phyloP scores from a whole-genome alignment of 2,113 vertebrate species.

The Catagonus wagneri region DNA sequence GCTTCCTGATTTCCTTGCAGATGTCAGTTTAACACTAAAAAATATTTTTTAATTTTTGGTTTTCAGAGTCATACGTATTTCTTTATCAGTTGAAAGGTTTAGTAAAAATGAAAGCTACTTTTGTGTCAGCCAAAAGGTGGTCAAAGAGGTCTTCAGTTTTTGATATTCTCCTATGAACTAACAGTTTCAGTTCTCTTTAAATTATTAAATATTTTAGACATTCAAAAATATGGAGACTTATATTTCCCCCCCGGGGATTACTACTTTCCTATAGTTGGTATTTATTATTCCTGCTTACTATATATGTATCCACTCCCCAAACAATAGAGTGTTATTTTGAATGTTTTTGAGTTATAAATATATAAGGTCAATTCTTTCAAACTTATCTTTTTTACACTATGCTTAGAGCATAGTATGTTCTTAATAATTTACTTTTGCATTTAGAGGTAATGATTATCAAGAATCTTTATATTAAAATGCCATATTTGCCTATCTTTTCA shows the following conservation, averaged over 20 bases:
- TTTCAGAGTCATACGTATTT: slow-evolving; percentile 9
- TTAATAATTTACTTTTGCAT: slow-evolving; percentile 41
- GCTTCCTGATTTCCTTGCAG: background rate
- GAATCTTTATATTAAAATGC: slow-evolving; percentile 24
- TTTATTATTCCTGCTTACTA: slow-evolving; percentile 21
- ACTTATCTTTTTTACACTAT: background rate
- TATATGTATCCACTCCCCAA: background rate
- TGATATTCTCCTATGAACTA: background rate
- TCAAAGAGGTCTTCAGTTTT: background rate
- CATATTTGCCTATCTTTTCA: background rate
- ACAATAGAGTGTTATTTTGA: background rate
- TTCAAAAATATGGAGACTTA: background rate
- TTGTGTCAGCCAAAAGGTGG: background rate
- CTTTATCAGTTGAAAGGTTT: background rate
- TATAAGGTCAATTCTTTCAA: background rate
- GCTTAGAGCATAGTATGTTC: background rate
- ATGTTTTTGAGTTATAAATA: slow-evolving; percentile 5
- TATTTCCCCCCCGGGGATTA: background rate
- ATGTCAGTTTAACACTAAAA: slow-evolving; percentile 6
- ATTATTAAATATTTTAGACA: slow-evolving; percentile 35
- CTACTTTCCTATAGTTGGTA: background rate
- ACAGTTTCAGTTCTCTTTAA: slow-evolving; percentile 54
- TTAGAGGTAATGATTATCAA: slow-evolving; percentile 7
- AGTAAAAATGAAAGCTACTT: background rate
- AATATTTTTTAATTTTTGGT: slow-evolving; percentile 11